Evolutionary conservation across 1,140 invertebrate species (phyloP).

Genomic region (Venustaconcha ellipsiformis): DNA sequence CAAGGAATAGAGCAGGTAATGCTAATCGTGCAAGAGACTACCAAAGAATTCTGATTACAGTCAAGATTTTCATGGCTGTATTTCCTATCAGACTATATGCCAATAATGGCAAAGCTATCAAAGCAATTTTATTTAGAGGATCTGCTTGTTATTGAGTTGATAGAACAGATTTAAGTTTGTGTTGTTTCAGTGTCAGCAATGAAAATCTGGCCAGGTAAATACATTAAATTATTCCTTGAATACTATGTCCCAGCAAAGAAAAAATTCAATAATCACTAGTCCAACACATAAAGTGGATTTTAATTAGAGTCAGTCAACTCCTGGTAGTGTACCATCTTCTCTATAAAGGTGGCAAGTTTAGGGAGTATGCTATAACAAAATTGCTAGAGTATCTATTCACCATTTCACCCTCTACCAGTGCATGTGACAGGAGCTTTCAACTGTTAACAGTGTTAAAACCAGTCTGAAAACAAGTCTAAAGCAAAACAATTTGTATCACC

Average conservation of each 20-base stretch:
- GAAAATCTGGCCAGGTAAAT: not conserved
- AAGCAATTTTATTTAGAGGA: constrained; percentile 16
- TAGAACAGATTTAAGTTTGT: constrained; percentile 1
- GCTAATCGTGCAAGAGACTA: constrained; percentile 20
- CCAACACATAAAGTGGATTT: constrained; percentile 5
- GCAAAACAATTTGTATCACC: constrained; percentile 5
- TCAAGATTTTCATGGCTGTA: not conserved
- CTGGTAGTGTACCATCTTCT: constrained; percentile 11
- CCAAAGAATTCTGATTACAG: not conserved
- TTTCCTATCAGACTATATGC: not conserved
- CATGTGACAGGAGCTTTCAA: constrained; percentile 23
- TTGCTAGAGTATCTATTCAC: constrained; percentile 11
- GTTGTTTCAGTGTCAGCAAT: constrained; percentile 1
- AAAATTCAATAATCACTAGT: not conserved
- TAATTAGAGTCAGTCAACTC: constrained; percentile 12
- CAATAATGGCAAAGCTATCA: constrained; percentile 22
- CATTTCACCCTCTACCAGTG: constrained; percentile 18
- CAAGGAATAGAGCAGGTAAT: constrained; percentile 16
- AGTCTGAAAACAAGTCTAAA: constrained; percentile 9
- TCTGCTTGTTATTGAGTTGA: constrained; percentile 8
- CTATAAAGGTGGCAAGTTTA: not conserved
- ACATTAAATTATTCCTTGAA: no score
- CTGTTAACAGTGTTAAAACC: constrained; percentile 8
- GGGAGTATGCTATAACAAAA: not conserved
- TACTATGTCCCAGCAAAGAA: no score